Conservation (phyloP, 2,797 vertebrate species). For the Gobio occitaniae region DNA sequence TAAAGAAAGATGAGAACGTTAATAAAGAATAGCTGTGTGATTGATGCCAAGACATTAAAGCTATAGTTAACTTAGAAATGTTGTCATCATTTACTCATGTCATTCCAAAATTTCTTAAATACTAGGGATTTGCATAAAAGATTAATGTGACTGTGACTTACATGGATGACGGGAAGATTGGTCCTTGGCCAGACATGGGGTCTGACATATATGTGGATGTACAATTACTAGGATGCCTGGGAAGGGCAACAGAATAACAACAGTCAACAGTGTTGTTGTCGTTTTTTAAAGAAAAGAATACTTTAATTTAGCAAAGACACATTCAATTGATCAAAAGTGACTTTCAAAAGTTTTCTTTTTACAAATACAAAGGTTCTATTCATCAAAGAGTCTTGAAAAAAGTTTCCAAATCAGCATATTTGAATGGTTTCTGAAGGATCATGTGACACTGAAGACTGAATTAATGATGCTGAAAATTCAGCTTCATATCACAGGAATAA, state of each 20-base stretch:
- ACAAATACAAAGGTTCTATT: background rate
- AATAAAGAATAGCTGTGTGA: background rate
- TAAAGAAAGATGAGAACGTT: slow-evolving; percentile 24
- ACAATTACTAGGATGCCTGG: background rate
- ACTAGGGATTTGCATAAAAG: background rate
- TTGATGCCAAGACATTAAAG: background rate
- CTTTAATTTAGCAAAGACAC: background rate
- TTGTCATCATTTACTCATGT: background rate
- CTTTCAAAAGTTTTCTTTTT: background rate
- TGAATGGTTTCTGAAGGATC: background rate
- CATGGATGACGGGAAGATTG: slow-evolving; percentile 12
- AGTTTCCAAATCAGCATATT: background rate
- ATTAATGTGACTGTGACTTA: slow-evolving; percentile 15
- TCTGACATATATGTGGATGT: slow-evolving; percentile 14
- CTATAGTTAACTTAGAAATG: background rate
- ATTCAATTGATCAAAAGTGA: background rate
- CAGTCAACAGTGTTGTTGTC: background rate
- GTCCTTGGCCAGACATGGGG: background rate
- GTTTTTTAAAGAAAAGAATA: background rate
- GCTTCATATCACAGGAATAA: background rate
- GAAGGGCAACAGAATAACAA: background rate
- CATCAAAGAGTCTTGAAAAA: background rate
- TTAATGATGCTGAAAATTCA: background rate
- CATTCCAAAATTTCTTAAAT: background rate
- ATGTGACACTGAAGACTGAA: background rate